Conservation (phyloP, 2,797 vertebrate species). For the Myotis pilosus region DNA sequence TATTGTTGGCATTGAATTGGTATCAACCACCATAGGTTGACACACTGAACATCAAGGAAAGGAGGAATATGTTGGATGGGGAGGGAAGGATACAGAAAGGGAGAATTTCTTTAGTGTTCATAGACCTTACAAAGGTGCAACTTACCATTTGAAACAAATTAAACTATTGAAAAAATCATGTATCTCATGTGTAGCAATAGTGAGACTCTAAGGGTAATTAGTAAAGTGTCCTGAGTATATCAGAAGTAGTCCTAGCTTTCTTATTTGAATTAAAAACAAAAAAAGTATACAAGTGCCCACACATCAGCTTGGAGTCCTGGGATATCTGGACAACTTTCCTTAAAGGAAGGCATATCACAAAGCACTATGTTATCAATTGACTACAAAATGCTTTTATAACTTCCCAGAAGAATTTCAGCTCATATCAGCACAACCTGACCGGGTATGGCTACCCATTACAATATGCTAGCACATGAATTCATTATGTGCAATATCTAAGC, state of each 20-base stretch:
- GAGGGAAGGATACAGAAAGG: not conserved
- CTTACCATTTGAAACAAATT: not conserved
- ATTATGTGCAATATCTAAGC: constrained; percentile 53
- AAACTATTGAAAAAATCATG: not conserved
- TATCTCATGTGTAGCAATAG: not conserved
- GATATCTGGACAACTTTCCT: constrained; percentile 44
- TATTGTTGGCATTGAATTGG: not conserved
- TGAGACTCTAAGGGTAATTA: not conserved
- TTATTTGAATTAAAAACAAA: constrained; percentile 30
- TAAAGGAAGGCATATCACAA: constrained; percentile 53
- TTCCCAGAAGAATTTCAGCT: constrained; percentile 76
- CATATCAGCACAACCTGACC: constrained; percentile 54
- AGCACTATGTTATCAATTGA: constrained; percentile 67
- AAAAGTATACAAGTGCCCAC: not conserved
- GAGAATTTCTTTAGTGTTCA: not conserved
- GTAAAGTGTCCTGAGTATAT: not conserved
- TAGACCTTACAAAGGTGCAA: not conserved
- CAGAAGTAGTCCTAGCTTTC: not conserved
- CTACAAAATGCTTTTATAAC: constrained; percentile 75
- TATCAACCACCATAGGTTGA: not conserved
- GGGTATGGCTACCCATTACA: constrained; percentile 55
- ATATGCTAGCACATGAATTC: constrained; percentile 63
- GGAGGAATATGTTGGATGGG: not conserved
- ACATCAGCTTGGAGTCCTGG: constrained; percentile 30
- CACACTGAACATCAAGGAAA: not conserved